A percentile compares a stretch with the other conserved stretches of the same genome.
These are phyloP conservation scores for Probosciger aterrimus DNA, from an alignment of 2,113 vertebrate genomes.

Conservation along the genomic window DNA sequence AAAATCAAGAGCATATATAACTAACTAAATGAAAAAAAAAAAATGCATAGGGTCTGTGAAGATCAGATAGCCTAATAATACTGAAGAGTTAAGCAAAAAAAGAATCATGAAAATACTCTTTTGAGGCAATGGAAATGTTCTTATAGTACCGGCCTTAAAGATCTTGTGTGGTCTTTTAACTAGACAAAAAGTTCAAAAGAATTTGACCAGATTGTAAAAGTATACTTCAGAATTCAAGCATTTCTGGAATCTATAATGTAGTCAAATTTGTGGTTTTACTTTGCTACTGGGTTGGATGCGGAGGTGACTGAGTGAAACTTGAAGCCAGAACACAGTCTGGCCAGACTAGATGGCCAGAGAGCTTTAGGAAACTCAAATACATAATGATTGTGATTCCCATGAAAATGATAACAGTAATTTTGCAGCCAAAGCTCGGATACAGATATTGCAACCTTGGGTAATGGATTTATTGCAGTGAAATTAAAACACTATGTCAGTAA, in stretches of 20 bases:
- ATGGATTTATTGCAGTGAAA: not conserved
- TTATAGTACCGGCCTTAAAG: not conserved
- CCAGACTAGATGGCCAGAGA: no score
- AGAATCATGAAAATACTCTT: not conserved
- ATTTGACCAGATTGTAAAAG: not conserved
- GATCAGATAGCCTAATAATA: not conserved
- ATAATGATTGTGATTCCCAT: not conserved
- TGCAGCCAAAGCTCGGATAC: not conserved
- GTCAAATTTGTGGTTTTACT: no score
- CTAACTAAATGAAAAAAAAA: not conserved
- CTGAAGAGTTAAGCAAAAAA: not conserved
- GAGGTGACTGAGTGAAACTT: not conserved
- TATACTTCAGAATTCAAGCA: rapidly evolving
- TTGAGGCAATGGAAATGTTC: not conserved
- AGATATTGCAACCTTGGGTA: not conserved
- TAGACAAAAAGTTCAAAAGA: not conserved
- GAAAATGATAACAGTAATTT: not conserved
- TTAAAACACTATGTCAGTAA: rapidly evolving
- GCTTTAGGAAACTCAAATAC: not conserved
- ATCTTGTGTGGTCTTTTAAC: not conserved
- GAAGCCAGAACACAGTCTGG: not conserved
- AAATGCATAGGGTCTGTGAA: not conserved
- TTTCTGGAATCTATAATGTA: not conserved
- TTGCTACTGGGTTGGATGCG: not conserved
- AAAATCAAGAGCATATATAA: not conserved